Base-by-base conservation (phyloP, 1,140 invertebrate genomes). In the Drosophila persimilis region DNA sequence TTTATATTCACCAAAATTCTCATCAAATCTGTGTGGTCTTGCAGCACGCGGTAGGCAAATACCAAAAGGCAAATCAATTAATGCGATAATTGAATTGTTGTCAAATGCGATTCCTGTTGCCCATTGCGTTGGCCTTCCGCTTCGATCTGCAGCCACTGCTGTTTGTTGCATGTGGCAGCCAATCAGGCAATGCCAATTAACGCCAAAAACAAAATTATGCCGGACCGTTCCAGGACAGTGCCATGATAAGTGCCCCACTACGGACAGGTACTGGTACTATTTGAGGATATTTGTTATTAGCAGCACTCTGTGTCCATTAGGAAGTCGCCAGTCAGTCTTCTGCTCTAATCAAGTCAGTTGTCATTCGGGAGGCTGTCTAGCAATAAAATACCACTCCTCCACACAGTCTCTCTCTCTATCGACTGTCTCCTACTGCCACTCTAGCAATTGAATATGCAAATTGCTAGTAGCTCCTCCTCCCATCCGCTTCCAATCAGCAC, bases 371-470 rank as follows among this genome's bases (percentile, higher is more conserved):
- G 57, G 61, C 57, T 62, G 43, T 41, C 71, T 61, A 35, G 41
- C 43, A 52, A 55, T 20, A 57, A 26, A 22, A 50, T 3, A 35
- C 31, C 9, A 35, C 31, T 35, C 35, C 7, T 35, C 35, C 7
- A 13, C 9, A 39, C 35, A 39, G 35, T 39, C 11, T 69, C 50
- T 35, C 29, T 26, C 24, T 26, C 24, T 26, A 5, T 4, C 24
- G 24, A 26, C 45, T 45, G 56, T 52, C 64, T 73, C 35, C 35
- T 39, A 13, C 35, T 39, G 71, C 53, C 64, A 69, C 65, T 74
- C 46, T 60, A 57, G 56, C 72, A 74, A 74, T 74, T 74, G 72
- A 74, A 74, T 74, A 74, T 74, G 72, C 72, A 74, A 74, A 74
- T 74, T 74, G 72, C 66, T 39, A 39, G 35, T 13, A 39, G 35